Percentiles rank a stretch among this genome's conserved stretches.
Conservation (phyloP, 2,797 vertebrate genomes). For the Hoplostethus mediterraneus region DNA sequence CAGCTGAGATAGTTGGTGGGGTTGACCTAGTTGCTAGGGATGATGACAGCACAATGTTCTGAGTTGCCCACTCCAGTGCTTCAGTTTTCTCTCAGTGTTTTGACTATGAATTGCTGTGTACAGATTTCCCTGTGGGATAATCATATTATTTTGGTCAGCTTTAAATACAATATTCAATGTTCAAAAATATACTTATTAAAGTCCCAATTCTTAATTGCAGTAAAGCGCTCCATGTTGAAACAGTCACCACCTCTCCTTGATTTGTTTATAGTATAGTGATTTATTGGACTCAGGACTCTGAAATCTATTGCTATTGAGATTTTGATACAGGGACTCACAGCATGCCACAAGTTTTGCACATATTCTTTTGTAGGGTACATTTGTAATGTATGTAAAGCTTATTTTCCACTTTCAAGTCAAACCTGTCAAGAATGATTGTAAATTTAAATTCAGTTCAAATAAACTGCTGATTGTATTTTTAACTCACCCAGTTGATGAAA, state of each 20-base stretch:
- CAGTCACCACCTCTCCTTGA: too few species aligned
- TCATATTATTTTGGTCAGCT: too few species aligned
- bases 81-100: not conserved
- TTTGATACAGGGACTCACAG: too few species aligned
- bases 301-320: too few species aligned
- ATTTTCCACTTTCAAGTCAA: not conserved
- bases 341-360: not conserved
- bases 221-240: too few species aligned
- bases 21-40: constrained; percentile 56
- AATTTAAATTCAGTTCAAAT: not conserved
- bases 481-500: constrained; percentile 99
- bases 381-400: not conserved
- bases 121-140: too few species aligned
- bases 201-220: too few species aligned
- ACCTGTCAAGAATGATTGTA: too few species aligned
- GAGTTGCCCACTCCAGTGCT: constrained; percentile 17
- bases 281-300: too few species aligned
- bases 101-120: not conserved
- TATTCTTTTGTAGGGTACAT: not conserved
- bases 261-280: too few species aligned
- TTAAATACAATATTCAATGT: too few species aligned
- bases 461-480: not conserved
- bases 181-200: too few species aligned
- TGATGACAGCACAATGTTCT: constrained; percentile 19
- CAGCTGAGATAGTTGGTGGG: constrained; percentile 24